Conservation (phyloP, 2,113 vertebrate genomes). For the Lipotes vexillifer region DNA sequence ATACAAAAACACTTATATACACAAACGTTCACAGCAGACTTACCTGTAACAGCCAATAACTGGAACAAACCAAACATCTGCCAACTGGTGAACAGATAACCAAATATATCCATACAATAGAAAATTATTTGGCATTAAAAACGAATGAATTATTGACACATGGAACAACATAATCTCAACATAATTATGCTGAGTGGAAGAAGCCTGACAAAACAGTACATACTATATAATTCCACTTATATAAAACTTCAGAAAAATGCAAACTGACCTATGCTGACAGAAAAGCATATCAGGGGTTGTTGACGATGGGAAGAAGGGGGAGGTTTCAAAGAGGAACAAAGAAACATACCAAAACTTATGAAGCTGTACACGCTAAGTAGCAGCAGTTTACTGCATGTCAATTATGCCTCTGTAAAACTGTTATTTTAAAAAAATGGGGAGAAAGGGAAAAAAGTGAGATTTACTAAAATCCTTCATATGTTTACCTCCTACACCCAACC, state of each 20-base stretch:
- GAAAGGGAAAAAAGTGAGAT: background rate
- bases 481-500: background rate
- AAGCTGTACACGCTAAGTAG: background rate
- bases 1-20: background rate
- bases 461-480: background rate
- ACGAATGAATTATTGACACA: background rate
- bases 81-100: background rate
- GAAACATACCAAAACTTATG: background rate
- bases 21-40: background rate
- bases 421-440: background rate
- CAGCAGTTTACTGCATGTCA: background rate
- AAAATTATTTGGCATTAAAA: constrained; percentile 30
- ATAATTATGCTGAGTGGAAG: background rate
- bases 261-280: background rate
- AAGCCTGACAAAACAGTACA: background rate
- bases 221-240: background rate
- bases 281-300: background rate
- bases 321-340: background rate
- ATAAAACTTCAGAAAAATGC: background rate
- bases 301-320: background rate
- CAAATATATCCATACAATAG: background rate
- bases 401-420: background rate
- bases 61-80: background rate
- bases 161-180: background rate
- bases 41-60: background rate